These are phyloP conservation scores for Rhynchophorus ferrugineus DNA, from an alignment of 1,140 invertebrate species.

Conservation along the genomic window DNA sequence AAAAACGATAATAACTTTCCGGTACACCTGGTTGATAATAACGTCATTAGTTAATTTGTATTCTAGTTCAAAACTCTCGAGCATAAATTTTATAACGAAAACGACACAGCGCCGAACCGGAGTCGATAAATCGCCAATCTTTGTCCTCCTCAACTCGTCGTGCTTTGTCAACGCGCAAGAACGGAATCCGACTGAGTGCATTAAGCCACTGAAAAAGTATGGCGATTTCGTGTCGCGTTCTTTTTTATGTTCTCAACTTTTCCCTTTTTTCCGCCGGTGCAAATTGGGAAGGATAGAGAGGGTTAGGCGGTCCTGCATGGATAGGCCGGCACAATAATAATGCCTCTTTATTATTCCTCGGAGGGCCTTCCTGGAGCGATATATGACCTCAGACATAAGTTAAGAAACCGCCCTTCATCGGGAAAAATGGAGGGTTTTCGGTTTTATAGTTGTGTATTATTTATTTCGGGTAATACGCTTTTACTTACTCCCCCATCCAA, in stretches of 20 bases:
- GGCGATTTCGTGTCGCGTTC: background rate
- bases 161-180: no score
- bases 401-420: conserved; percentile 6
- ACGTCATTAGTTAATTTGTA: no score
- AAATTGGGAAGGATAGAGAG: conserved; percentile 16
- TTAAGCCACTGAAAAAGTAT: no score
- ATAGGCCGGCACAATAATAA: conserved; percentile 14
- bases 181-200: no score
- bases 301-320: conserved; percentile 10
- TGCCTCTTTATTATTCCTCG: conserved; percentile 21
- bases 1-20: no score
- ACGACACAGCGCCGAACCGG: no score
- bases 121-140: no score
- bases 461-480: background rate
- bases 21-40: no score
- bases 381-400: conserved; percentile 10
- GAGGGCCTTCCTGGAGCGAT: conserved; percentile 13
- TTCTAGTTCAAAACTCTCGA: no score
- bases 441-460: background rate
- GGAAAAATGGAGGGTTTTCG: conserved; percentile 10
- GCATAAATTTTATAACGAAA: no score
- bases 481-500: background rate
- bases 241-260: conserved; percentile 10
- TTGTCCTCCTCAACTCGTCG: no score
- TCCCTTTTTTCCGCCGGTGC: conserved; percentile 12